phyloP scores from a whole-genome alignment of 2,113 vertebrate genomes.

The Podarcis muralis region DNA sequence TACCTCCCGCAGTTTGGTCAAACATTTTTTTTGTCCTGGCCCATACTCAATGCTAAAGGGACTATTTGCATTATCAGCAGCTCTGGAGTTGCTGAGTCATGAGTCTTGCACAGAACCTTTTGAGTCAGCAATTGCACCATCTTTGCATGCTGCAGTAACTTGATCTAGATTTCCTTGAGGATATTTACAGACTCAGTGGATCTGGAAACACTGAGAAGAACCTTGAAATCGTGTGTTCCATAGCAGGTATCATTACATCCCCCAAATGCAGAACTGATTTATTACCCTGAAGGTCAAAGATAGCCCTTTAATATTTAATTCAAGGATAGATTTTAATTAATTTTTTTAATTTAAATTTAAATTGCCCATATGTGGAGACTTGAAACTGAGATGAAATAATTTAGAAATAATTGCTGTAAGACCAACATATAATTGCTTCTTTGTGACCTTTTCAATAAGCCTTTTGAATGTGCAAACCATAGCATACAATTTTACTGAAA shows the following conservation, averaged over 20 bases:
- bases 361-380: not conserved
- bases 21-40: too few species aligned
- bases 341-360: too few species aligned
- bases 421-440: not conserved
- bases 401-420: not conserved
- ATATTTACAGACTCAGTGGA: constrained; percentile 38
- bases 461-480: not conserved
- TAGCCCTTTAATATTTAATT: not conserved
- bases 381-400: not conserved
- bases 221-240: constrained; percentile 60
- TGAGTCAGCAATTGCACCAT: constrained; percentile 72
- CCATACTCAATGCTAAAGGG: constrained; percentile 51
- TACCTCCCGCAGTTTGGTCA: too few species aligned
- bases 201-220: constrained; percentile 48
- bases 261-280: not conserved
- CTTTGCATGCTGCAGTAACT: constrained; percentile 63
- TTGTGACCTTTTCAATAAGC: not conserved
- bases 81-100: constrained; percentile 75
- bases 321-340: too few species aligned
- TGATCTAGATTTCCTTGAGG: constrained; percentile 59
- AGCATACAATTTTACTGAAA: not conserved
- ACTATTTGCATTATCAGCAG: constrained; percentile 57
- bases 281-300: constrained; percentile 3
- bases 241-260: constrained; percentile 34
- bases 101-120: constrained; percentile 65